Percentiles rank a stretch among this genome's conserved stretches.
These are phyloP conservation scores for Athripsodes cinereus DNA, from an alignment of 2,888 invertebrate species.

Conservation along the genomic window DNA sequence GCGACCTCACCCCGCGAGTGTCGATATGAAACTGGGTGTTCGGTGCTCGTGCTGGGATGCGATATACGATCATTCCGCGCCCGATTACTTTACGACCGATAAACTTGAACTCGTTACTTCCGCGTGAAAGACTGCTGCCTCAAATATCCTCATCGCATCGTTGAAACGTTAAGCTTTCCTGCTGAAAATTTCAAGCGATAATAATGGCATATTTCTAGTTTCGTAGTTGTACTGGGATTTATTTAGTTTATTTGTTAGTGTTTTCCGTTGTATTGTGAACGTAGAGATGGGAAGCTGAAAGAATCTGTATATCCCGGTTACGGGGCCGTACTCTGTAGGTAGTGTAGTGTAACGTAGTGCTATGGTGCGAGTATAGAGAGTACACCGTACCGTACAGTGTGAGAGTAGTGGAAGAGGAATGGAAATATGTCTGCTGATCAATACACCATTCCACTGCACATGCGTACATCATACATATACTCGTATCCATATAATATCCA, in stretches of 20 bases:
- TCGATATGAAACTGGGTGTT: conserved; percentile 12
- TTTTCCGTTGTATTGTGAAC: background rate
- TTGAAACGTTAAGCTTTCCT: background rate
- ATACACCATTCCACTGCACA: background rate
- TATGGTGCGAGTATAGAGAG: no score
- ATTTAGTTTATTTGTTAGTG: no score
- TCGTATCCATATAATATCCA: background rate
- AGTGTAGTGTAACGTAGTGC: no score
- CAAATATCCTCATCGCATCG: conserved; percentile 7
- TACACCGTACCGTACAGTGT: background rate
- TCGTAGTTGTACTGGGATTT: no score
- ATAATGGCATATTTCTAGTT: background rate
- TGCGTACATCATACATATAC: background rate
- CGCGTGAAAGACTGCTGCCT: conserved; percentile 3
- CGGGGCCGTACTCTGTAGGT: background rate
- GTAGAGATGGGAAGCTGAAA: background rate
- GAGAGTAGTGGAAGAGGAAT: conserved; percentile 14
- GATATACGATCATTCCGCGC: conserved; percentile 13
- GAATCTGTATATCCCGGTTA: background rate
- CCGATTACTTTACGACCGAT: conserved; percentile 14
- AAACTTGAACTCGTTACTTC: conserved; percentile 15
- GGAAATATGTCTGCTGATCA: conserved; percentile 14
- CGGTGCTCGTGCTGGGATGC: background rate
- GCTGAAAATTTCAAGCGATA: background rate
- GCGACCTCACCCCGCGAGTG: conserved; percentile 18